Evolutionary conservation across 2,113 vertebrate genomes (phyloP).

Genomic region (Mungos mungo): DNA sequence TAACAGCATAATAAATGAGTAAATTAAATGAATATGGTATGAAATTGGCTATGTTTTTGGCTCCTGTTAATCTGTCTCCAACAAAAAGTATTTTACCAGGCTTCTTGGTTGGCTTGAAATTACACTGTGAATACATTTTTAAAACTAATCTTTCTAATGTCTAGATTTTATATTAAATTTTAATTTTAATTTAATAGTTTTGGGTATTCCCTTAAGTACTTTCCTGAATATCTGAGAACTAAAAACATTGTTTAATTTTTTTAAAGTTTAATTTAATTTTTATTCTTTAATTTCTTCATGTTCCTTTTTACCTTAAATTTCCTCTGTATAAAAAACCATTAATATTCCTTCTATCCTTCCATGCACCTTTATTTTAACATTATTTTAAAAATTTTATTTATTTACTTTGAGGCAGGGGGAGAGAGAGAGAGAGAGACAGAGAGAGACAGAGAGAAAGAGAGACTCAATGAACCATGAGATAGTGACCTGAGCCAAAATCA

Average conservation of each 20-base stretch:
- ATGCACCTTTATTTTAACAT: neutral
- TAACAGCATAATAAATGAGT: neutral
- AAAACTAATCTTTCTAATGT: neutral
- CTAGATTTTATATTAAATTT: slow-evolving; percentile 29
- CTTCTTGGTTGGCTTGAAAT: slow-evolving; percentile 19
- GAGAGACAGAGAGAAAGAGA: too few species aligned
- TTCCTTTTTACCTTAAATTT: neutral
- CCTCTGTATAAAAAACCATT: neutral
- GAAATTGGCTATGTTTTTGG: neutral
- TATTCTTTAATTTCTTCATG: neutral
- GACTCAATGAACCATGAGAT: too few species aligned
- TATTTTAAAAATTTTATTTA: neutral
- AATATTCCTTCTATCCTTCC: neutral
- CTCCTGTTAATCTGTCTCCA: neutral
- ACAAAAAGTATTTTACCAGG: neutral
- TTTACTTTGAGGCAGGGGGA: too few species aligned
- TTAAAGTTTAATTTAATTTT: slow-evolving; percentile 16
- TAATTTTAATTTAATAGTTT: neutral
- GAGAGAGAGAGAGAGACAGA: too few species aligned
- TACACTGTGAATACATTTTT: neutral
- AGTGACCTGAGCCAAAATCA: too few species aligned
- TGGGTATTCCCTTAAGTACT: neutral
- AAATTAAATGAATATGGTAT: neutral
- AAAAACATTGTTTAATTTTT: neutral
- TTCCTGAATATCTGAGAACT: neutral